Percentiles rank a stretch among this genome's conserved stretches.
Evolutionary conservation across 1,140 invertebrate species (phyloP).

Genomic region (Bombus ignitus): DNA sequence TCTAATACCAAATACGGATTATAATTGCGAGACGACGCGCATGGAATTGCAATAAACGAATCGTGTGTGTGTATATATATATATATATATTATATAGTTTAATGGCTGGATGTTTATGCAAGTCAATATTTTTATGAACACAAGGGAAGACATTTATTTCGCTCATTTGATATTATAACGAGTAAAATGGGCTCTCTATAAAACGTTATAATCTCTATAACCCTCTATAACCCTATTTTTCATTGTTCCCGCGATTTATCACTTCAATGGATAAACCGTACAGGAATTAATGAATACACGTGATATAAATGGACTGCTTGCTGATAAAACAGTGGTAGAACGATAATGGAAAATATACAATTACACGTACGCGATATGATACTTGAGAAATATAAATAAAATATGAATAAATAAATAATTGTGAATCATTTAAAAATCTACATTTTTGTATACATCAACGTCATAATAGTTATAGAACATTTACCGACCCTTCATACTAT

Average conservation of each 20-base stretch:
- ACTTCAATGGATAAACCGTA: not conserved
- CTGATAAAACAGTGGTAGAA: not conserved
- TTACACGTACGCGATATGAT: not conserved
- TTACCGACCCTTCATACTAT: no score
- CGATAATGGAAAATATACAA: not conserved
- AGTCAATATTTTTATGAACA: not conserved
- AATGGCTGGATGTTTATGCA: not conserved
- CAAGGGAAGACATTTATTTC: not conserved
- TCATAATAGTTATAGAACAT: no score
- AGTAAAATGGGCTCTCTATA: not conserved
- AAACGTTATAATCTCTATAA: not conserved
- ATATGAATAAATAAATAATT: not conserved
- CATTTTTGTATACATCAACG: no score
- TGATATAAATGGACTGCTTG: not conserved
- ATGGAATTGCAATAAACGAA: not conserved
- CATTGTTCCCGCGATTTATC: not conserved
- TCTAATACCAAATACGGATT: not conserved
- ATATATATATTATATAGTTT: not conserved
- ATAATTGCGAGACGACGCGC: not conserved
- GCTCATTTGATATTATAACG: not conserved
- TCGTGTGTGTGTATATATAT: not conserved
- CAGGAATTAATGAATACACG: not conserved
- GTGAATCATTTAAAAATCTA: no score
- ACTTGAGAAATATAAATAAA: not conserved
- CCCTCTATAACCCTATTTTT: not conserved